Evolutionary conservation across 1,140 invertebrate genomes (phyloP), one percentile per base, ranked within the genome.

Genomic region (Sycophaga agraensis): DNA sequence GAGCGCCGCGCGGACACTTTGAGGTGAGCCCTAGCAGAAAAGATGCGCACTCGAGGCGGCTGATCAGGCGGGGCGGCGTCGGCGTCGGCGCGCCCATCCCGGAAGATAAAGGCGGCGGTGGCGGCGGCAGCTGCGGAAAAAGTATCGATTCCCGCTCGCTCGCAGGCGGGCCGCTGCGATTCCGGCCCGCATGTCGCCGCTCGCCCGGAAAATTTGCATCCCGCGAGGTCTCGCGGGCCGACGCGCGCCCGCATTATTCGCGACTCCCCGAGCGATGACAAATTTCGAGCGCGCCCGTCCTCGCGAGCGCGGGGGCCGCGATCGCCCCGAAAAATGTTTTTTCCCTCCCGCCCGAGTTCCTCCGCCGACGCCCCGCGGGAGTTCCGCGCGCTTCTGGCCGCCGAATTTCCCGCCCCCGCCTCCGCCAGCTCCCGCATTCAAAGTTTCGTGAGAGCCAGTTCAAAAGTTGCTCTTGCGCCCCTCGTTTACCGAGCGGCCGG

Each of bases 191-290:
- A 55, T 55, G 50, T 46, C 17, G 21, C 34, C 42, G 50, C 46
- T 60, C 59, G 59, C 40, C 43, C n/a, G 59, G 59, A 61, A 61
- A 61, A 61, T 61, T 49, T 54, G 59, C 43, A 48, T 48, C 51
- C 12, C 45, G 45, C 22, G 35, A 58, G 48, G 37, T 48, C 42
- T 7, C 56, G n/a, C 24, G 56, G 16, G 39, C 37, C 1, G 35
- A 37, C 11, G 46, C 53, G 28, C 21, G 31, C 58, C 57, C 58
- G 58, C 46, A 59, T 59, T 51, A 43, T 51, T 39, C 21, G 35
- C 22, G 46, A 16, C 26, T 35, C 17, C 16, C 16, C 17, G 12
- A 28, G 19, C 55, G 48, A 57, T 48, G 55, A 57, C 55, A 49
- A 49, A 48, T 58, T 58, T 58, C 21, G 49, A 31, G 22, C 55